Evolutionary conservation across 2,797 vertebrate species (phyloP), one percentile per base, ranked within the genome.

Genomic region (Enteromius anoplus): DNA sequence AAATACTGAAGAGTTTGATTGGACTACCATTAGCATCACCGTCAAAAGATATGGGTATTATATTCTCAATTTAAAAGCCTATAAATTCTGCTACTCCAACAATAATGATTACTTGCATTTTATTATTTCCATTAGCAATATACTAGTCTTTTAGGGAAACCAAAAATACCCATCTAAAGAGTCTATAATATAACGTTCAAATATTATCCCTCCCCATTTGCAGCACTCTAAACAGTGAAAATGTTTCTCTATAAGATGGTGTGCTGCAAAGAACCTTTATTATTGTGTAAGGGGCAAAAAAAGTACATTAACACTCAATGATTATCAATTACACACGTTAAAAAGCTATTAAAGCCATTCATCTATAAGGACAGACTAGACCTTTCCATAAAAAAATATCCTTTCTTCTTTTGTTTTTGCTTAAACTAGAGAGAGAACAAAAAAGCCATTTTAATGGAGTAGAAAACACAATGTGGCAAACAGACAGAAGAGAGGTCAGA

Each of bases 371-470:
- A 42, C 14, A 58, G 34, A 72, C 17, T 47, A 73, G 12, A 55
- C 32, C 11, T 53, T n/a, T 73, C 10, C 49, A 8, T 34, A 11
- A 2, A 37, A 75, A n/a, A 51, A 0, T 10, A 14, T 34, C 19
- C 29, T 40, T 75, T 72, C 55, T 53, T 8, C 32, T 55, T 75
- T 76, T 26, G 73, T 75, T 64, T 64, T 47, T 64, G 40, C 32
- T 64, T 47, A 64, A 19, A 68, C 4, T 23, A 51, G 47, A 65
- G 23, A 51, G 4, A 73, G 47, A 80, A 49, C 51, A 75, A 65
- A 71, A 68, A 11, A 11, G 71, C n/a, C 47, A 58, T 55, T 76
- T 47, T 84, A 73, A 86, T 75, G 77, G 45, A 49, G 75, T 53
- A 71, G 51, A 55, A 82, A 71, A 70, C 40, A 21, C 64, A 75